Evolutionary conservation across 2,797 vertebrate genomes (phyloP).

Genomic region (Crax fasciolata): DNA sequence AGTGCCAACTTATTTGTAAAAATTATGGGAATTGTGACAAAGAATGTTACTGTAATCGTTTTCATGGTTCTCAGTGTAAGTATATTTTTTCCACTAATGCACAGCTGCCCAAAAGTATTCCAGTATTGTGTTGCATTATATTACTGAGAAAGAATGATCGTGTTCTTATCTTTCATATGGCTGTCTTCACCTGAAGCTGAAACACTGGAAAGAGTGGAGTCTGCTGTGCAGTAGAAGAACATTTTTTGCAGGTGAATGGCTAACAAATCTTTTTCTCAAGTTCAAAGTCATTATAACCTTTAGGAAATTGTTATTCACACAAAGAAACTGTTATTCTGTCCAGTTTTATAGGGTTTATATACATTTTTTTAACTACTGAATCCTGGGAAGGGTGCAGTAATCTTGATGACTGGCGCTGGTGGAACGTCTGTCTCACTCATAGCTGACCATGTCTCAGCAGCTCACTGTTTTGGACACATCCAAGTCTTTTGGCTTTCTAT

Average conservation of each 20-base stretch:
- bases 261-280: neutral
- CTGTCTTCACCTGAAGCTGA: neutral
- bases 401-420: neutral
- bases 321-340: neutral
- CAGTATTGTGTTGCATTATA: neutral
- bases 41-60: neutral
- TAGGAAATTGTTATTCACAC: neutral
- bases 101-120: neutral
- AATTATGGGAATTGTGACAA: neutral
- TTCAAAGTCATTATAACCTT: neutral
- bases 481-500: neutral
- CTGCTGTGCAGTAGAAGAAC: neutral
- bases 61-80: rapidly evolving
- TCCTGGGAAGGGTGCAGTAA: neutral
- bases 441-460: neutral
- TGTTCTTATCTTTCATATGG: neutral
- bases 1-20: neutral
- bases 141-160: neutral
- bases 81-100: rapidly evolving
- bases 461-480: neutral
- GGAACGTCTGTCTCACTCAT: neutral
- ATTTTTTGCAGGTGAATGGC: neutral
- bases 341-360: neutral
- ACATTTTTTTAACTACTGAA: neutral
- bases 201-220: neutral